These are phyloP conservation scores for Urocitellus parryii DNA, from an alignment of 2,113 vertebrate species.

Conservation along the genomic window DNA sequence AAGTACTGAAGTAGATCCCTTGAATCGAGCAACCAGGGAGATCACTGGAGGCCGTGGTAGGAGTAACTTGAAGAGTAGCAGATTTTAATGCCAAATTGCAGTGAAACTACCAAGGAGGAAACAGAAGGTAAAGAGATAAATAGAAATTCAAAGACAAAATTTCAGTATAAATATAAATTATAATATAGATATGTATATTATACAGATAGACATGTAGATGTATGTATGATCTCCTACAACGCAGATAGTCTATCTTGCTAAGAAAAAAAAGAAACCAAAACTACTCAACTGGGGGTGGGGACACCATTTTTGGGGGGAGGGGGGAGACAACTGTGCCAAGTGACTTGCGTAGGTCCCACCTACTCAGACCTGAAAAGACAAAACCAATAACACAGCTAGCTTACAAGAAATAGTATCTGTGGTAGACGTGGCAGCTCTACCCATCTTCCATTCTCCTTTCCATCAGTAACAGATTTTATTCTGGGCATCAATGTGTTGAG, in stretches of 20 bases:
- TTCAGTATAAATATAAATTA: background rate
- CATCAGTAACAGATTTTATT: background rate
- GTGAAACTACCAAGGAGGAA: background rate
- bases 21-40: background rate
- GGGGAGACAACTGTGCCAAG: background rate
- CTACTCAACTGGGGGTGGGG: background rate
- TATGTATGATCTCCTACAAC: background rate
- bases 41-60: background rate
- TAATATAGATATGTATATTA: too few species aligned
- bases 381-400: background rate
- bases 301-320: background rate
- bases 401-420: background rate
- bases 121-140: background rate
- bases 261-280: background rate
- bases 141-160: background rate
- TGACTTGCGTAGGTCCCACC: background rate
- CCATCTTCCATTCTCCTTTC: background rate
- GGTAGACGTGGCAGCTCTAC: too few species aligned
- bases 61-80: background rate
- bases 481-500: background rate
- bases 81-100: constrained; percentile 34
- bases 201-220: too few species aligned
- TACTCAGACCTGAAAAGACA: background rate
- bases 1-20: background rate
- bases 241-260: background rate